phyloP scores from a whole-genome alignment of 1,140 invertebrate species.

The Aricia agestis region DNA sequence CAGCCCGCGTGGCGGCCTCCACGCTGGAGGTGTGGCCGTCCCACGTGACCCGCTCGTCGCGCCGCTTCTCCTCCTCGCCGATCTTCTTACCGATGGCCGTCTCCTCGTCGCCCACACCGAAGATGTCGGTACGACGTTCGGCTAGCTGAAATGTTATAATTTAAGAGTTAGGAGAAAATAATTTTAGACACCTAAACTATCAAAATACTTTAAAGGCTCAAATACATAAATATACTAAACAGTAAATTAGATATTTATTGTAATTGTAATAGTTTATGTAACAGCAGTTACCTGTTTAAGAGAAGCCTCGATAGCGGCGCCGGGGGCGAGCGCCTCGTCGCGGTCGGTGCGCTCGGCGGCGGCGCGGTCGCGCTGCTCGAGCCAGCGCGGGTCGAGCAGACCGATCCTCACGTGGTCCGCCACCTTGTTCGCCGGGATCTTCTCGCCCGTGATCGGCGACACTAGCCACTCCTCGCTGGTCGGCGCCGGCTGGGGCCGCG shows the following conservation, averaged over 20 bases:
- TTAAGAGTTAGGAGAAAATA: no score
- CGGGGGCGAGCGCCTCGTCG: slow-evolving; percentile 70
- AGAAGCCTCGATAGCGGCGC: slow-evolving; percentile 93
- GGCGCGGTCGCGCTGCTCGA: slow-evolving; percentile 92
- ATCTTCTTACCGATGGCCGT: slow-evolving; percentile 99
- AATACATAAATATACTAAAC: no score
- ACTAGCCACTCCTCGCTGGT: slow-evolving; percentile 93
- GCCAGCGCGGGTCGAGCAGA: slow-evolving; percentile 97
- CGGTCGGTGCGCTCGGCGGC: slow-evolving; percentile 67
- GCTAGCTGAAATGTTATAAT: slow-evolving; percentile 82
- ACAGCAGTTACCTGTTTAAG: slow-evolving; percentile 80
- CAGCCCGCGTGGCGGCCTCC: slow-evolving; percentile 93
- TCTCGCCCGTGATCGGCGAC: slow-evolving; percentile 98
- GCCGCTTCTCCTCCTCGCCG: slow-evolving; percentile 94
- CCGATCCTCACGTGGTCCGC: slow-evolving; percentile 99
- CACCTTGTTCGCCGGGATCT: slow-evolving; percentile 97
- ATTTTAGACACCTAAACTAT: no score
- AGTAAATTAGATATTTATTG: no score
- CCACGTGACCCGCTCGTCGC: slow-evolving; percentile 96
- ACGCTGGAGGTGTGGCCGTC: slow-evolving; percentile 98
- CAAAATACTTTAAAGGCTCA: no score
- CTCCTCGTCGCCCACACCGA: slow-evolving; percentile 98
- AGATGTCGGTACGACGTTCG: slow-evolving; percentile 99
- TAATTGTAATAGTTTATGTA: no score
- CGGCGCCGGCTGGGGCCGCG: slow-evolving; percentile 77